Base-by-base conservation (phyloP, 2,797 vertebrate genomes). In the Pelodytes ibericus region DNA sequence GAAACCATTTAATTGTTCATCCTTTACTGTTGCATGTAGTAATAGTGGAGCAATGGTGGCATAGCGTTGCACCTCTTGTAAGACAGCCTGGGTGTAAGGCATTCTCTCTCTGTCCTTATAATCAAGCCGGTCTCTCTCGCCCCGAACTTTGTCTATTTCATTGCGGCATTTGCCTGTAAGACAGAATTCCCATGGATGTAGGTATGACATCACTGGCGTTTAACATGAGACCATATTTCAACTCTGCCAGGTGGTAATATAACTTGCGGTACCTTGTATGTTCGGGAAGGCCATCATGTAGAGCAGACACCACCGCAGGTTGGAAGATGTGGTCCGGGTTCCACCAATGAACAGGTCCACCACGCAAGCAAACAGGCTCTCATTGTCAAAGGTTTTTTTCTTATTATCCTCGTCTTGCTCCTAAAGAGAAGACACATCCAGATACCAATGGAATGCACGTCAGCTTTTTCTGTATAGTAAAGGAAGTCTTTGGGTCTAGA, bases 251-350 rank as follows among this genome's bases (percentile, higher is more conserved):
- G n/a, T n/a, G n/a, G n/a, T 26, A 29, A n/a, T 31, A 6, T 36
- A 36, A 36, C 2, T 36, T 11, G 11, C 33, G 11, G 5, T 36
- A 36, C 5, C 11, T 36, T 11, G 11, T 36, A n/a, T 36, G 33
- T 36, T 36, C 11, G 5, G 5, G 5, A 91, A 30, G 15, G 51
- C 85, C 72, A 83, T 83, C 22, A 90, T 82, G 59, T 89, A 90
- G 11, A 91, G 86, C 44, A 94, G 59, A 87, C 10, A 6, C 88
- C 33, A 85, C 84, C 88, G 85, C 13, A 92, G 75, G 90, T 88
- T 44, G 41, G 41, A 10, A 44, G 41, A 44, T 44, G 41, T 44
- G 5, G 5, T 11, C n/a, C 11, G n/a, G 18, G 89, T 91, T 41
- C 89, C 93, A 75, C 86, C 90, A 71, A 82, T 1, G 57, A 92